These are phyloP conservation scores for Amblyornis subalaris DNA, from an alignment of 2,113 vertebrate genomes.

Conservation along the genomic window DNA sequence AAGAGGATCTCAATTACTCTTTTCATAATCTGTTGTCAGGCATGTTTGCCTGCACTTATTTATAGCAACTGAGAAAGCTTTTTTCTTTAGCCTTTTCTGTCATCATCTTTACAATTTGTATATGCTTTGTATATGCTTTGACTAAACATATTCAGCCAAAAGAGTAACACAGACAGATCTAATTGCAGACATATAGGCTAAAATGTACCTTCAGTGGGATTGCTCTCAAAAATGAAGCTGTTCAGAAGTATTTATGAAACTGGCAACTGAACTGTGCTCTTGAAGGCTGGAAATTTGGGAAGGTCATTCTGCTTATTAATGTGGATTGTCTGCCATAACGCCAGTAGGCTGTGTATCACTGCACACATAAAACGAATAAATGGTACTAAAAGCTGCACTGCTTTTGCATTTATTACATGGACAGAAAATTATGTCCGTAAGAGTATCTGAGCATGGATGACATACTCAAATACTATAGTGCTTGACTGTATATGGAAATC, in stretches of 20 bases:
- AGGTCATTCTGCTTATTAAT: background rate
- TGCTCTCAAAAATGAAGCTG: background rate
- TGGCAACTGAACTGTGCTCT: background rate
- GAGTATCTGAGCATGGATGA: background rate
- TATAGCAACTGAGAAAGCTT: background rate
- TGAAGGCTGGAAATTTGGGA: background rate
- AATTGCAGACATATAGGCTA: background rate
- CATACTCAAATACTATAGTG: background rate
- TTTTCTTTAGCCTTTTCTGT: constrained; percentile 3
- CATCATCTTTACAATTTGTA: background rate
- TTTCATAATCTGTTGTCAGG: background rate
- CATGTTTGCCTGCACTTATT: background rate
- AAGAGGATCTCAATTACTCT: background rate
- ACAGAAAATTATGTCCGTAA: background rate
- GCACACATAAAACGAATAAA: background rate
- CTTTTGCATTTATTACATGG: background rate
- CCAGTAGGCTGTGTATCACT: background rate
- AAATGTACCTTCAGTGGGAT: background rate
- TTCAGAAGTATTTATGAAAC: background rate
- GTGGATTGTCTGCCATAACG: background rate
- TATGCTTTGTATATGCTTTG: background rate
- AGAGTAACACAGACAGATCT: background rate
- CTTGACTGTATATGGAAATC: background rate
- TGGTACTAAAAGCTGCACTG: background rate
- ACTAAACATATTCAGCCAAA: background rate